Evolutionary conservation across 2,888 invertebrate species (phyloP).

Genomic region (Candidula unifasciata): DNA sequence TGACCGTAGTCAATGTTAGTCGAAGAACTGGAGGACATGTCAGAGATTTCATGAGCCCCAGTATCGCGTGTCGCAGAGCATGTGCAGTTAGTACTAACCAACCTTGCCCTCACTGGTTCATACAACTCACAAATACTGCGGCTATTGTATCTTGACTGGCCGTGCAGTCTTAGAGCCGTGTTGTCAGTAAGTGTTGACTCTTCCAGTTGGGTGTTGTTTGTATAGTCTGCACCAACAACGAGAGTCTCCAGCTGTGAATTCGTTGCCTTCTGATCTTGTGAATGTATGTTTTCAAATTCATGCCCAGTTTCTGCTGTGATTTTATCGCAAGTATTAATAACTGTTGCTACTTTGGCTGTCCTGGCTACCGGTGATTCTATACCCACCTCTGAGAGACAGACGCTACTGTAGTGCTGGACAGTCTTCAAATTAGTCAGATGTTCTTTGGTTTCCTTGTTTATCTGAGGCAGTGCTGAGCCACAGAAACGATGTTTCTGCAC

Average conservation of each 20-base stretch:
- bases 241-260: no score
- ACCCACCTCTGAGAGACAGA: no score
- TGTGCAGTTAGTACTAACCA: not conserved
- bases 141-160: not conserved
- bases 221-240: not conserved
- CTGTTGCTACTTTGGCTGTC: no score
- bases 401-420: not conserved
- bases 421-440: no score
- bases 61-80: not conserved
- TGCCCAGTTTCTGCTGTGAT: no score
- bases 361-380: no score
- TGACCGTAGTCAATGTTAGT: conserved; percentile 24
- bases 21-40: conserved; percentile 24
- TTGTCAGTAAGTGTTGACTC: not conserved
- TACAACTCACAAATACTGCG: not conserved
- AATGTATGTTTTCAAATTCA: no score
- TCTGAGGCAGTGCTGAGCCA: no score
- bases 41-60: not conserved
- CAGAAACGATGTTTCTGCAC: not conserved
- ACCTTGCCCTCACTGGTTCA: not conserved
- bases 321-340: no score
- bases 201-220: not conserved
- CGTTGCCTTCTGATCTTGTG: no score
- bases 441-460: not conserved
- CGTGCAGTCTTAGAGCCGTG: not conserved